Conservation (phyloP, 2,113 vertebrate genomes). For the Ptilonorhynchus violaceus region DNA sequence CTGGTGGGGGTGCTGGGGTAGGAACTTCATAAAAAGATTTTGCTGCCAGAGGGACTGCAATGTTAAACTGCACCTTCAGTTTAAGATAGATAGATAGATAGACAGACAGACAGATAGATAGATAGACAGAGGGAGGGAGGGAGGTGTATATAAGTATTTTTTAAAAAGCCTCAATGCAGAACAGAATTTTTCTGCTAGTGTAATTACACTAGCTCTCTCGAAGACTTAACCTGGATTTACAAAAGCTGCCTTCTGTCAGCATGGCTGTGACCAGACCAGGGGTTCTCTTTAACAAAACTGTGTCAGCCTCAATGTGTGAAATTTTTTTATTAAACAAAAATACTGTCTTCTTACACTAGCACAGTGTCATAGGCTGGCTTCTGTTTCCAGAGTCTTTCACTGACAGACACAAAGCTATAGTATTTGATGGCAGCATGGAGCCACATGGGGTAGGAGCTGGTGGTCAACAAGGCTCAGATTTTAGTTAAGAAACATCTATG, state of each 20-base stretch:
- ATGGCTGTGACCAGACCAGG: background rate
- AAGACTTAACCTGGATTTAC: background rate
- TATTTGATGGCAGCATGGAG: background rate
- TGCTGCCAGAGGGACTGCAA: background rate
- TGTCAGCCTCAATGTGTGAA: background rate
- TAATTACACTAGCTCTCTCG: background rate
- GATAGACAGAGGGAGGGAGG: no score
- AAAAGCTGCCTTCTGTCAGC: conserved; percentile 14
- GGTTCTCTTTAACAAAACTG: background rate
- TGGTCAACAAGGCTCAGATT: background rate
- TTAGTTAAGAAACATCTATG: background rate
- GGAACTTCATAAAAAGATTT: background rate
- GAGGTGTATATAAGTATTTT: background rate
- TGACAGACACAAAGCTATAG: background rate
- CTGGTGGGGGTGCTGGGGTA: background rate
- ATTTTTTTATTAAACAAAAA: background rate
- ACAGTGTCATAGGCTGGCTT: background rate
- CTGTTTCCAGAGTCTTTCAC: background rate
- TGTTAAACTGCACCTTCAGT: background rate
- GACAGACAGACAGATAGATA: no score
- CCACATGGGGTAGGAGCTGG: background rate
- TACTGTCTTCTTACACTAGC: background rate
- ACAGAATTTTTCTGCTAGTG: background rate
- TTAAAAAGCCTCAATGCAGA: background rate
- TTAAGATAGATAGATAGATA: background rate